Percentiles rank a stretch among this genome's conserved stretches.
phyloP scores from a whole-genome alignment of 2,113 vertebrate species.

The Picathartes gymnocephalus region DNA sequence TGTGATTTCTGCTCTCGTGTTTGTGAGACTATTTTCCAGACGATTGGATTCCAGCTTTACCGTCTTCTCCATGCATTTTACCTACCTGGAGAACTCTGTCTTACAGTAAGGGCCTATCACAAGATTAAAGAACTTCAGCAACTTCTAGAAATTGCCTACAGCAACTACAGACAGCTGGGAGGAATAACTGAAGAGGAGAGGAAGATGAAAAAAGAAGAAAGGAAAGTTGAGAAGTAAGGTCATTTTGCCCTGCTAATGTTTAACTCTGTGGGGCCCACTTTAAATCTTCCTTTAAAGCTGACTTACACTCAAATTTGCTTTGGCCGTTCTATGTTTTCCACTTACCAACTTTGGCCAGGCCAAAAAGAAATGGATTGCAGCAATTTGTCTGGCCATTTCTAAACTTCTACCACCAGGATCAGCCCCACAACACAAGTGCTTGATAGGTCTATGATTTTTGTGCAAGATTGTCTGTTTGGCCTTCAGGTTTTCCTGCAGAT shows the following conservation, averaged over 20 bases:
- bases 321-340: neutral
- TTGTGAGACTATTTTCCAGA: neutral
- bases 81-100: slow-evolving; percentile 9
- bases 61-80: neutral
- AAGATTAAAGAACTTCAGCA: slow-evolving; percentile 72
- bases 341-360: neutral
- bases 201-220: slow-evolving; percentile 63
- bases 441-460: neutral
- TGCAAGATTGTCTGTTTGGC: neutral
- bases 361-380: neutral
- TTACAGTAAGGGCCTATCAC: slow-evolving; percentile 74
- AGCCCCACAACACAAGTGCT: neutral
- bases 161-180: slow-evolving; percentile 80
- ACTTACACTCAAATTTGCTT: neutral
- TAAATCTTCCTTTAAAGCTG: neutral
- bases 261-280: neutral
- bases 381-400: neutral
- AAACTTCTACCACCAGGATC: neutral
- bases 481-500: neutral
- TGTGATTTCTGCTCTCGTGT: neutral
- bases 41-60: neutral
- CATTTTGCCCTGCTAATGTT: neutral
- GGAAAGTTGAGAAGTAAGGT: slow-evolving; percentile 68
- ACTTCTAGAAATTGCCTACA: slow-evolving; percentile 75
- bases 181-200: slow-evolving; percentile 75